phyloP scores from a whole-genome alignment of 2,797 vertebrate genomes.

The Balearica regulorum region DNA sequence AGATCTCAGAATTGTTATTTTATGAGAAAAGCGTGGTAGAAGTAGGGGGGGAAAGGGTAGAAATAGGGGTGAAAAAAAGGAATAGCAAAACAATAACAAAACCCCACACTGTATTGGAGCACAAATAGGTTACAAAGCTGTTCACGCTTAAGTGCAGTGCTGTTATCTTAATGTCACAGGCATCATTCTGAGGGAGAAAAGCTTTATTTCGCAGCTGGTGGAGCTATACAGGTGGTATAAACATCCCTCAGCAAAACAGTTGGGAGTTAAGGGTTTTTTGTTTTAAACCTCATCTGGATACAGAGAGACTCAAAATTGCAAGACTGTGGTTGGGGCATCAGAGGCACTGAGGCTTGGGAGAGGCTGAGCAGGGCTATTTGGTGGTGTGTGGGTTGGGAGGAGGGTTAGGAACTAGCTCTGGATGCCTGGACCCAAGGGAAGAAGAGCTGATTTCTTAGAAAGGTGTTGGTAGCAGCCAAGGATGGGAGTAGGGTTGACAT shows the following conservation, averaged over 20 bases:
- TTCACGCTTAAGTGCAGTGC: background rate
- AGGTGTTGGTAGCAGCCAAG: background rate
- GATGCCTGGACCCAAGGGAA: background rate
- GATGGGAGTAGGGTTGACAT: background rate
- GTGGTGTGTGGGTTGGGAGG: background rate
- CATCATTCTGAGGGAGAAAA: background rate
- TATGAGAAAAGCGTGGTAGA: background rate
- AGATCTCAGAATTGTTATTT: slow-evolving; percentile 8
- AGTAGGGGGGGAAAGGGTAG: background rate
- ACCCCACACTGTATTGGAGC: background rate
- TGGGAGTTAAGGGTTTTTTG: background rate
- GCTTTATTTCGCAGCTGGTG: background rate
- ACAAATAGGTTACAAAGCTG: background rate
- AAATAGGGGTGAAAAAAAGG: fast-evolving
- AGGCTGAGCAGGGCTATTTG: background rate
- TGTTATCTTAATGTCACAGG: background rate
- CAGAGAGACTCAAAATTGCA: background rate
- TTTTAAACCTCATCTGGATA: background rate
- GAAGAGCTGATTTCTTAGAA: background rate
- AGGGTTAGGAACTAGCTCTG: background rate
- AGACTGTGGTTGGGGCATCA: fast-evolving
- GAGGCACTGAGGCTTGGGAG: background rate
- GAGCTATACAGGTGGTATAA: background rate
- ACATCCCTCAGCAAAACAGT: background rate
- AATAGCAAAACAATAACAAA: background rate